Evolutionary conservation across 1,140 invertebrate species (phyloP).

Genomic region (Dreissena rostriformis): DNA sequence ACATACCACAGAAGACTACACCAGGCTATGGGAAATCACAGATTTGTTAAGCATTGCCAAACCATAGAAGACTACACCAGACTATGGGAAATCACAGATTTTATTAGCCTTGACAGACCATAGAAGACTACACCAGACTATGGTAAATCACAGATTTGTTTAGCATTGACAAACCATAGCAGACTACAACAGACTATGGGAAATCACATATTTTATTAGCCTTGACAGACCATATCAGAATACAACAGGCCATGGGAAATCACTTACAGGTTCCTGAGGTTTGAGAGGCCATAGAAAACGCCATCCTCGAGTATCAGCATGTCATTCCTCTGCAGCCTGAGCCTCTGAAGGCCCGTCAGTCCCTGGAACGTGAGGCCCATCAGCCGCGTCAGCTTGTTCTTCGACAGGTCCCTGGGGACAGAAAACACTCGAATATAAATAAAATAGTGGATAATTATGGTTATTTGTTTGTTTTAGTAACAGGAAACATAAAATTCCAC

Average conservation of each 20-base stretch:
- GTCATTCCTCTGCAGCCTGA: slow-evolving; percentile 90
- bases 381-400: slow-evolving; percentile 89
- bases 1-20: background rate
- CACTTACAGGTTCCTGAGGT: slow-evolving; percentile 87
- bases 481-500: too few species aligned
- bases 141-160: slow-evolving; percentile 81
- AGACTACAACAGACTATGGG: background rate
- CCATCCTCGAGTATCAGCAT: slow-evolving; percentile 91
- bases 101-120: background rate
- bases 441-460: too few species aligned
- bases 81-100: background rate
- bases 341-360: slow-evolving; percentile 86
- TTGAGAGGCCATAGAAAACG: slow-evolving; percentile 92
- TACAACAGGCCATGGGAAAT: background rate
- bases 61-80: background rate
- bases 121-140: too few species aligned
- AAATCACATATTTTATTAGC: background rate
- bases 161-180: too few species aligned
- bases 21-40: slow-evolving; percentile 69
- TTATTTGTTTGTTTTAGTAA: too few species aligned
- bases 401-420: slow-evolving; percentile 88
- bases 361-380: slow-evolving; percentile 90
- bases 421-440: too few species aligned
- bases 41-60: slow-evolving; percentile 81
- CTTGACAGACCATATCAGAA: background rate